Conservation (phyloP, 2,113 vertebrate species). For the Pseudopipra pipra region DNA sequence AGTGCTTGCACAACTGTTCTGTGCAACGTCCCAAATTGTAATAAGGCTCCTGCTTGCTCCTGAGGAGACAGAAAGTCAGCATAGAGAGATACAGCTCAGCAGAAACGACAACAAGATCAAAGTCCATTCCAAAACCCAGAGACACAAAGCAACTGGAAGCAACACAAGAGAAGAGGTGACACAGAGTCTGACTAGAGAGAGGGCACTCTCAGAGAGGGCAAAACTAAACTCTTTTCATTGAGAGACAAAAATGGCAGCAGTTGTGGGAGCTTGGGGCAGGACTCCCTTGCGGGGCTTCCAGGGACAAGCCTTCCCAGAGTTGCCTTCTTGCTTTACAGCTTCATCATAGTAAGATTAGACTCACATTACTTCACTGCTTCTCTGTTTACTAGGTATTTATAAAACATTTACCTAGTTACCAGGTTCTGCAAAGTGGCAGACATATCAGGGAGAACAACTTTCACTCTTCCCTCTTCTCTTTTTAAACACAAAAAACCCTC, state of each 20-base stretch:
- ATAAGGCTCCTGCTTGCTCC: neutral
- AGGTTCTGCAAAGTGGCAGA: conserved; percentile 15
- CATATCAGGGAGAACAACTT: conserved; percentile 12
- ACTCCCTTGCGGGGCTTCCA: conserved; percentile 9
- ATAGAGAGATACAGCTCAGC: neutral
- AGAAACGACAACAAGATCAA: neutral
- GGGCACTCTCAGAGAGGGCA: neutral
- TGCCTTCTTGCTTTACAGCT: conserved; percentile 32
- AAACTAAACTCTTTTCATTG: neutral
- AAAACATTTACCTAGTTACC: conserved; percentile 59
- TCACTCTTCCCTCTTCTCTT: neutral
- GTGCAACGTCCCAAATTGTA: neutral
- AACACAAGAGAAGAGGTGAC: neutral
- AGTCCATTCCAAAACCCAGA: neutral
- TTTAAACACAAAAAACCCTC: neutral
- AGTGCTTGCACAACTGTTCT: neutral
- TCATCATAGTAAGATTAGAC: conserved; percentile 3
- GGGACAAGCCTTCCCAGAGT: conserved; percentile 18
- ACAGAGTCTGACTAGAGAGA: neutral
- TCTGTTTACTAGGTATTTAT: conserved; percentile 60
- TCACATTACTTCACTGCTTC: conserved; percentile 7
- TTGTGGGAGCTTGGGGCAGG: neutral
- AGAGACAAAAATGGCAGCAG: neutral
- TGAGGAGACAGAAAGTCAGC: neutral
- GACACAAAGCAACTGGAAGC: neutral